Evolutionary conservation across 2,888 invertebrate species (phyloP).

Genomic region (Macrosiphum euphorbiae): DNA sequence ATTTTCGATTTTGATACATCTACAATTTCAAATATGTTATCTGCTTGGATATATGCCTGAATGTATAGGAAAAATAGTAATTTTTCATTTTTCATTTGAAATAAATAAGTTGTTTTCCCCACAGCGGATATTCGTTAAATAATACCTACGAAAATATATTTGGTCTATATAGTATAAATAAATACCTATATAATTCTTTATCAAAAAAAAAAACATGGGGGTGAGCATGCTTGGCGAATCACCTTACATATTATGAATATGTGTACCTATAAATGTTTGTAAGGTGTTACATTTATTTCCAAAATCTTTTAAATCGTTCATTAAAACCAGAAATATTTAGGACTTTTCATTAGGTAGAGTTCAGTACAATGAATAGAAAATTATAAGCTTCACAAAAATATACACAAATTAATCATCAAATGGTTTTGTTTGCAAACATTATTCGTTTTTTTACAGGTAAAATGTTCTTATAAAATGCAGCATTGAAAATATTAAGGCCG

Average conservation of each 20-base stretch:
- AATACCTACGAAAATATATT: too few relatives aligned
- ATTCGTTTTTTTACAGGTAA: slow-evolving; percentile 29
- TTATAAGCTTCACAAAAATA: slow-evolving; percentile 48
- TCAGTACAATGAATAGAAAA: slow-evolving; percentile 50
- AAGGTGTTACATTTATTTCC: slow-evolving; percentile 11
- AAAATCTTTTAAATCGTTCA: background rate
- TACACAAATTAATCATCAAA: slow-evolving; percentile 35
- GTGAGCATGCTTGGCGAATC: background rate
- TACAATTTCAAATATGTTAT: too few relatives aligned
- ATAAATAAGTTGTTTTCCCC: too few relatives aligned
- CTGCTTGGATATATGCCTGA: too few relatives aligned
- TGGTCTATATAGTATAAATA: background rate
- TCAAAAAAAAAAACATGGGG: background rate
- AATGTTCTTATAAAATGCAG: slow-evolving; percentile 43
- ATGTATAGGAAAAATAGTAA: too few relatives aligned
- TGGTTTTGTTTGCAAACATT: background rate
- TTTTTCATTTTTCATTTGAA: too few relatives aligned
- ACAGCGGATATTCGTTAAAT: too few relatives aligned
- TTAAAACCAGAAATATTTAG: slow-evolving; percentile 14
- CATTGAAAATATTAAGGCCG: slow-evolving; percentile 43
- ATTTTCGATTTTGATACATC: background rate
- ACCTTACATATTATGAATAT: background rate
- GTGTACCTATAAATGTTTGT: background rate
- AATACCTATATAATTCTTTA: background rate
- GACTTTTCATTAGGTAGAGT: slow-evolving; percentile 13